phyloP scores from a whole-genome alignment of 2,888 invertebrate species.

The Ommatoiulus sabulosus region DNA sequence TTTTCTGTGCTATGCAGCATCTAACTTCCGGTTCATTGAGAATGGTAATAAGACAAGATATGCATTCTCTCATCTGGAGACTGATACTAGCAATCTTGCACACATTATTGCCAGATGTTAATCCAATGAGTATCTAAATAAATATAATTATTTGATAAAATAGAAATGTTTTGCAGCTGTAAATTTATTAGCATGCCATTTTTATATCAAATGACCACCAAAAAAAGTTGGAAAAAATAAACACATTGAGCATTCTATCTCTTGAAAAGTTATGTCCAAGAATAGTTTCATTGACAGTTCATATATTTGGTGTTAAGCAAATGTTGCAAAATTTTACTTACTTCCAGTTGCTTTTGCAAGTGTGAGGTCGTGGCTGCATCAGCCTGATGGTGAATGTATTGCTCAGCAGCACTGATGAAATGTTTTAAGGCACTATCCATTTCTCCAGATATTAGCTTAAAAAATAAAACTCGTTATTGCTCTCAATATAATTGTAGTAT shows the following conservation, averaged over 20 bases:
- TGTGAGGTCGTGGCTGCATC: neutral
- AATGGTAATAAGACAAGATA: conserved; percentile 35
- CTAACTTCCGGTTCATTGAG: neutral
- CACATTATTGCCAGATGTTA: conserved; percentile 7
- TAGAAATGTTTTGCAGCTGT: no score
- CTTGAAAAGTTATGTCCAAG: no score
- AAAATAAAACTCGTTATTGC: neutral
- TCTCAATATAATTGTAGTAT: neutral
- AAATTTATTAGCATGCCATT: neutral
- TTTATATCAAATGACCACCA: no score
- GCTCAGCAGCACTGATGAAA: conserved; percentile 41
- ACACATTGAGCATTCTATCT: no score
- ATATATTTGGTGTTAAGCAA: no score
- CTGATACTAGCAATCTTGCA: neutral
- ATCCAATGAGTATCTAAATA: conserved; percentile 1
- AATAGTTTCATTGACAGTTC: neutral
- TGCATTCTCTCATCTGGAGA: conserved; percentile 47
- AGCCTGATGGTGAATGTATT: neutral
- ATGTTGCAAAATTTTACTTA: neutral
- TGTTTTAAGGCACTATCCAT: conserved; percentile 3
- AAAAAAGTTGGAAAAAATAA: neutral
- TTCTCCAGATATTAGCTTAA: neutral
- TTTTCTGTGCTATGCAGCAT: neutral
- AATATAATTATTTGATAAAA: neutral
- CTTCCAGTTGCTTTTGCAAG: neutral